Evolutionary conservation across 2,113 vertebrate species (phyloP), one percentile per base, ranked within the genome.

Genomic region (Corvus cornix): DNA sequence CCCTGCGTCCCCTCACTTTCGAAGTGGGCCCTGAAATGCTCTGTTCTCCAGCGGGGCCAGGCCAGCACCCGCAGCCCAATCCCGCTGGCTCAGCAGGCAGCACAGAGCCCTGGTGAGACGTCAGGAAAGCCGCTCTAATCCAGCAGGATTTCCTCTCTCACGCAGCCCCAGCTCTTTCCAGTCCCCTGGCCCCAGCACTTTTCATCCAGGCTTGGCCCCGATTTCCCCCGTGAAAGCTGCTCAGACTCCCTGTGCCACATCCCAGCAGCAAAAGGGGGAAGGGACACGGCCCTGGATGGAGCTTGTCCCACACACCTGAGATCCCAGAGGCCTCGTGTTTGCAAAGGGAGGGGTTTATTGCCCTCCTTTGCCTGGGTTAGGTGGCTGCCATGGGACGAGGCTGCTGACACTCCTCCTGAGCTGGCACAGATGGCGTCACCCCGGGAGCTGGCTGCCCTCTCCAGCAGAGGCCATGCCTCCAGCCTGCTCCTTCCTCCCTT

Each of bases 161-260:
- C 1, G 0, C 2, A 35, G 91, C 75, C 66, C 58, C 41, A 35
- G 93, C 66, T 93, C 64, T 56, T 68, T 85, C 21, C 82, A 87
- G 60, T 13, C 23, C 66, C 23, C 27, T 4, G 8, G 68, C 28
- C 66, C 35, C 0, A 0, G 63, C 59, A 84, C 69, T 35, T 70
- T 95, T 93, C 74, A 89, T 93, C 94, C 81, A 26, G 90, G 84
- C 90, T 96, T 94, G 95, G 90, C 92, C 94, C 30, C 13, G 2
- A 92, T 95, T 92, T 89, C 64, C 60, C 69, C 46, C 0, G 13
- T 22, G 48, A 89, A 84, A 87, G 94, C 90, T 0, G 33, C 81
- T 78, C 69, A 43, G 56, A 21, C 31, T 74, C 24, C 21, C 51
- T 14, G 43, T 6, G 48, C 49, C 1, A 0, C 0, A 4, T 63